Percentiles rank a stretch among this genome's conserved stretches.
phyloP scores from a whole-genome alignment of 2,888 invertebrate species.

The Euspilapteryx auroguttella region DNA sequence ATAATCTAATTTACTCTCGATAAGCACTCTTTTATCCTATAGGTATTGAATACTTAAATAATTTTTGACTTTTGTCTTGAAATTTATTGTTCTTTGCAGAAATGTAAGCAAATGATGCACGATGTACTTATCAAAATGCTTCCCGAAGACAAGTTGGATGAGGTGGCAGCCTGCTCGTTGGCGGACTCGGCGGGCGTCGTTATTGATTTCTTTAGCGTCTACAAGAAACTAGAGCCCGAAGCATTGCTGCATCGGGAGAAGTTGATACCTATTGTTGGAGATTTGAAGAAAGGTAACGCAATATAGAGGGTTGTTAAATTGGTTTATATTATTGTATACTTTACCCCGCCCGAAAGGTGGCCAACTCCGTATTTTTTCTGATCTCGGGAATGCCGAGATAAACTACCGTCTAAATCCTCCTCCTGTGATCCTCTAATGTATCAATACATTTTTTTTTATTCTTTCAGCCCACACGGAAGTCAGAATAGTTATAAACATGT shows the following conservation, averaged over 20 bases:
- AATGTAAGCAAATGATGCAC: slow-evolving; percentile 41
- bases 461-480: slow-evolving; percentile 37
- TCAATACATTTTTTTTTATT: slow-evolving; percentile 3
- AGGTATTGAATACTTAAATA: no score
- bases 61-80: no score
- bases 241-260: slow-evolving; percentile 25
- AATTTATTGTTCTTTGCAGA: slow-evolving; percentile 21
- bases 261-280: slow-evolving; percentile 20
- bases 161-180: slow-evolving; percentile 19
- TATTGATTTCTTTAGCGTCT: slow-evolving; percentile 30
- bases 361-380: no score
- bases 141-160: slow-evolving; percentile 19
- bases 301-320: background rate
- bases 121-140: slow-evolving; percentile 22
- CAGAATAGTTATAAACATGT: slow-evolving; percentile 35
- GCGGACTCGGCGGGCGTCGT: slow-evolving; percentile 33
- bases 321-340: slow-evolving; percentile 1
- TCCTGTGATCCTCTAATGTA: background rate
- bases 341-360: no score
- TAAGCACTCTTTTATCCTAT: no score
- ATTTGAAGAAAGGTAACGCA: slow-evolving; percentile 37
- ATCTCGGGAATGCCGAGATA: no score
- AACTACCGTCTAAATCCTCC: no score
- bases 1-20: no score
- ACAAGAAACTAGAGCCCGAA: slow-evolving; percentile 30